Percentiles rank a stretch among this genome's conserved stretches.
These are phyloP conservation scores for Cuniculus paca DNA, from an alignment of 2,797 vertebrate species.

Conservation along the genomic window DNA sequence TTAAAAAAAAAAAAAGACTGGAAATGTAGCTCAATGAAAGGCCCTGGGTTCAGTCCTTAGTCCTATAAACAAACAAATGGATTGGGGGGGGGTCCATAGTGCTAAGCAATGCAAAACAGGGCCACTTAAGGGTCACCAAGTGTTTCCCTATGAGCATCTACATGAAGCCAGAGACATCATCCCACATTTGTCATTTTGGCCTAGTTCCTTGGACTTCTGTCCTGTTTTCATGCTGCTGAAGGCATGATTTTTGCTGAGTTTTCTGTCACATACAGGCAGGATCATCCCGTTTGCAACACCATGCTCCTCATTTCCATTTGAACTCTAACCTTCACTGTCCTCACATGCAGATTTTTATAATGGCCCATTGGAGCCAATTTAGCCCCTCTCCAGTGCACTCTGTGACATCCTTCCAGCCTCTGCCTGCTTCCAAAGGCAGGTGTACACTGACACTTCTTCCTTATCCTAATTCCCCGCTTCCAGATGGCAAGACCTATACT, in stretches of 20 bases:
- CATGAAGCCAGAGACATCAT: too few species aligned
- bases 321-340: neutral
- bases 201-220: fast-evolving
- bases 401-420: neutral
- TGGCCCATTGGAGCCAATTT: neutral
- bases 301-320: neutral
- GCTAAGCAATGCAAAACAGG: neutral
- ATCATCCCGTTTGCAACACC: neutral
- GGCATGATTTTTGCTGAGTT: neutral
- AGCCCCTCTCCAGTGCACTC: neutral
- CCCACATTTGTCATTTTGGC: fast-evolving
- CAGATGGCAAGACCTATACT: neutral
- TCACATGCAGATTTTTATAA: neutral
- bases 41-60: neutral
- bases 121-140: fast-evolving
- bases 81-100: neutral
- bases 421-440: neutral
- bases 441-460: neutral
- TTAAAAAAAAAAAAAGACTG: neutral
- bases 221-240: fast-evolving
- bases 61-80: neutral
- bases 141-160: neutral
- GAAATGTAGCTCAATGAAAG: neutral
- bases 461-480: neutral
- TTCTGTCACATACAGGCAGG: neutral